These are phyloP conservation scores for Cataglyphis albicans DNA, from an alignment of 2,888 invertebrate genomes.

Conservation along the genomic window DNA sequence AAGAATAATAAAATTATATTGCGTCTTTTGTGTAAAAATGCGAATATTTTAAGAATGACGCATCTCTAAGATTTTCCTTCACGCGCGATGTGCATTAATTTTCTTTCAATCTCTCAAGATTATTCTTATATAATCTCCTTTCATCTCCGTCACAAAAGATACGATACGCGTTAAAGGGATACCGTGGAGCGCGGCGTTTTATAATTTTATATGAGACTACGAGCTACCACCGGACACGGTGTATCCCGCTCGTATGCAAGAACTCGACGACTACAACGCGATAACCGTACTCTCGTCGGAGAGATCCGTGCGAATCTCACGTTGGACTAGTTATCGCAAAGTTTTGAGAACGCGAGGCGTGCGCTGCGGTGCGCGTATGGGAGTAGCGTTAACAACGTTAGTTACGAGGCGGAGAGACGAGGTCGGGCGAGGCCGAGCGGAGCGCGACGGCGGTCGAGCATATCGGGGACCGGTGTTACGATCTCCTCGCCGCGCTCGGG, in stretches of 20 bases:
- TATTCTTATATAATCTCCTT: not conserved
- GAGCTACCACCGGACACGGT: not conserved
- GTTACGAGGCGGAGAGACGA: constrained; percentile 23
- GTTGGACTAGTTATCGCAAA: constrained; percentile 41
- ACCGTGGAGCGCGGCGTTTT: not conserved
- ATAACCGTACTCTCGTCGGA: constrained; percentile 45
- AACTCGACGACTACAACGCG: constrained; percentile 6
- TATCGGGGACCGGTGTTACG: constrained; percentile 41
- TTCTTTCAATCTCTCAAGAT: not conserved
- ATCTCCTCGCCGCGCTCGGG: not conserved
- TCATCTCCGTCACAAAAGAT: not conserved
- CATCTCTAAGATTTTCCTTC: not conserved
- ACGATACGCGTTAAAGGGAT: not conserved
- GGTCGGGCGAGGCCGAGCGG: constrained; percentile 17
- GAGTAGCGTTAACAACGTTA: constrained; percentile 36
- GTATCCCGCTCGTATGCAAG: not conserved
- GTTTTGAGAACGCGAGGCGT: constrained; percentile 26
- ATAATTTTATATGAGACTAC: constrained; percentile 9
- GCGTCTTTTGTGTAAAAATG: not conserved
- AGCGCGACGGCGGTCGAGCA: constrained; percentile 35
- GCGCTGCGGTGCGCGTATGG: not conserved
- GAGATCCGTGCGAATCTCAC: not conserved
- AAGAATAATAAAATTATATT: not conserved
- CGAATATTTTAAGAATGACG: not conserved
- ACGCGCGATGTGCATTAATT: not conserved